Conservation (phyloP, 2,888 invertebrate species). For the Euproctis similis region DNA sequence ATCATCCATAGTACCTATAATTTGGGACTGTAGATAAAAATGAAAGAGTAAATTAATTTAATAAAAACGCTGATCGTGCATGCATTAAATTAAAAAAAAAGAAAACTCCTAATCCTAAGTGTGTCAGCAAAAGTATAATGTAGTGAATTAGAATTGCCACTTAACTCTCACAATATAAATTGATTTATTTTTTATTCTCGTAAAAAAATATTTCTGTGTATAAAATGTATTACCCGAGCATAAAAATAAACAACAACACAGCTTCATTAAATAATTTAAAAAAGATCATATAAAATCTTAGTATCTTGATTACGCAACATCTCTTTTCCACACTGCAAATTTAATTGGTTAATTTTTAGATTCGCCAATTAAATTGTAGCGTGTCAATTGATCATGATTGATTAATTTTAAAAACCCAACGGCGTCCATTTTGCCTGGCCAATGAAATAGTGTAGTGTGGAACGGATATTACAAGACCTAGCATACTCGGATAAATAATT, state of each 20-base stretch:
- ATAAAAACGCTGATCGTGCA: slow-evolving; percentile 74
- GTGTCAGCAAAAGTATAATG: slow-evolving; percentile 75
- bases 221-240: slow-evolving; percentile 70
- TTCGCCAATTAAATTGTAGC: slow-evolving; percentile 6
- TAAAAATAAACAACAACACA: slow-evolving; percentile 53
- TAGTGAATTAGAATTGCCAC: slow-evolving; percentile 72
- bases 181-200: slow-evolving; percentile 39
- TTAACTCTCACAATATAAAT: slow-evolving; percentile 69
- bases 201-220: slow-evolving; percentile 74
- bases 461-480: no score
- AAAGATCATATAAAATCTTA: slow-evolving; percentile 12
- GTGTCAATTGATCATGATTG: slow-evolving; percentile 11
- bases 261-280: slow-evolving; percentile 37
- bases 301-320: no score
- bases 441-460: no score
- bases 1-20: slow-evolving; percentile 36
- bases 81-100: slow-evolving; percentile 65
- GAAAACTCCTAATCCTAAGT: slow-evolving; percentile 54
- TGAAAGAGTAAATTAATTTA: slow-evolving; percentile 51
- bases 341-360: slow-evolving; percentile 11
- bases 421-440: no score
- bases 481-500: no score
- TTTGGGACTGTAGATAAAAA: slow-evolving; percentile 42
- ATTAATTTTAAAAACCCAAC: no score
- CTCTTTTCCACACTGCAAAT: no score